Conservation (phyloP, 2,888 invertebrate species). For the Andrena flavipes region DNA sequence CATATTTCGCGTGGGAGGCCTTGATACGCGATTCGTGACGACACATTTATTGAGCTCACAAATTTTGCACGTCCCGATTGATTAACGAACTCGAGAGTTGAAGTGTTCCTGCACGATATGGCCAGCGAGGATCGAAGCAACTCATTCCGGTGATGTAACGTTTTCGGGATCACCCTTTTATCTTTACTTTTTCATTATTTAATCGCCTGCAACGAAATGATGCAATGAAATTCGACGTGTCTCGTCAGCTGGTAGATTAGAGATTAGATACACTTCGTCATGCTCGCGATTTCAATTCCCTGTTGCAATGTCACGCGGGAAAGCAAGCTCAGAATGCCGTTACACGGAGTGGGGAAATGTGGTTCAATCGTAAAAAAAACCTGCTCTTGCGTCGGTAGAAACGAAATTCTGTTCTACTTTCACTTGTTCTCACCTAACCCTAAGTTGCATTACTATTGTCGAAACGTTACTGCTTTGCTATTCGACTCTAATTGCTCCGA, state of each 20-base stretch:
- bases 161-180: neutral
- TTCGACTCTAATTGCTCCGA: too few relatives aligned
- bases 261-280: conserved; percentile 11
- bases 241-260: neutral
- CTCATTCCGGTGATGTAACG: neutral
- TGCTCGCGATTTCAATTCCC: neutral
- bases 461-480: too few relatives aligned
- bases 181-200: neutral
- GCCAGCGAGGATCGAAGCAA: too few relatives aligned
- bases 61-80: too few relatives aligned
- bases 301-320: neutral
- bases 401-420: too few relatives aligned
- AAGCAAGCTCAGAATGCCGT: neutral
- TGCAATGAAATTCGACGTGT: neutral
- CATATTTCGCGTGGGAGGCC: too few relatives aligned
- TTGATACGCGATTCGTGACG: too few relatives aligned
- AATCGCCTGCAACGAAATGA: neutral
- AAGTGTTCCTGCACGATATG: neutral
- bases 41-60: neutral
- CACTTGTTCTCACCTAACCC: too few relatives aligned
- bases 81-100: neutral
- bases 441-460: too few relatives aligned
- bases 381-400: too few relatives aligned
- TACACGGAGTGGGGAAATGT: neutral
- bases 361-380: too few relatives aligned